A percentile compares a stretch with the other conserved stretches of the same genome.
Conservation (phyloP, 2,888 invertebrate genomes). For the Apamea crenata region DNA sequence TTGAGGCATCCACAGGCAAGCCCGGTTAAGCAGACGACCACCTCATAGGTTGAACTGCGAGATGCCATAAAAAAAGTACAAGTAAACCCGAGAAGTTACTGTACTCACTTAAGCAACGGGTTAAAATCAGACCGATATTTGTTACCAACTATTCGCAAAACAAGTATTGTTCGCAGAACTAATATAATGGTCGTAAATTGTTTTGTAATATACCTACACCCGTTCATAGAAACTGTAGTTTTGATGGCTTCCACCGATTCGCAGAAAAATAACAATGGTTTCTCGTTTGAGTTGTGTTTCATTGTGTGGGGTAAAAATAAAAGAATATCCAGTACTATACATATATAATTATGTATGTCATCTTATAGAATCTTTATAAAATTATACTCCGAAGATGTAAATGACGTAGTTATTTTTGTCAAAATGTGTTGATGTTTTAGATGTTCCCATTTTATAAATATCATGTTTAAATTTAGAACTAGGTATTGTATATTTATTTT, state of each 20-base stretch:
- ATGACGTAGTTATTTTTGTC: not conserved
- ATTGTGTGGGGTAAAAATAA: not conserved
- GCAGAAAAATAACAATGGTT: slow-evolving; percentile 5
- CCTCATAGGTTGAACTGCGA: too few relatives aligned
- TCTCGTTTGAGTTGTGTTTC: not conserved
- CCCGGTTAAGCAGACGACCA: too few relatives aligned
- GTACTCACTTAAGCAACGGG: not conserved
- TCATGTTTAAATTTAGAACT: too few relatives aligned
- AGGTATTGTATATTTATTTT: too few relatives aligned
- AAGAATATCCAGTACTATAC: slow-evolving; percentile 2
- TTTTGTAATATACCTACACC: not conserved
- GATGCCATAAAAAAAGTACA: too few relatives aligned
- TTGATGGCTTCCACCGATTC: slow-evolving; percentile 8
- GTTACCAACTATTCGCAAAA: not conserved
- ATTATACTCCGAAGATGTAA: not conserved
- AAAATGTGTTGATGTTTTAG: not conserved
- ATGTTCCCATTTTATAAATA: too few relatives aligned
- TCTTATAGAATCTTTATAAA: not conserved
- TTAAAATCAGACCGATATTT: not conserved
- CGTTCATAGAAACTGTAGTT: not conserved
- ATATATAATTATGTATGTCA: too few relatives aligned
- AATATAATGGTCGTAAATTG: not conserved
- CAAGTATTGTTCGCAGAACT: slow-evolving; percentile 1
- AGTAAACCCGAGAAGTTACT: too few relatives aligned
- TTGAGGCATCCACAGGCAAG: too few relatives aligned